Evolutionary conservation across 1,140 invertebrate species (phyloP), one percentile per base, ranked within the genome.

Genomic region (Parasteatoda tepidariorum): DNA sequence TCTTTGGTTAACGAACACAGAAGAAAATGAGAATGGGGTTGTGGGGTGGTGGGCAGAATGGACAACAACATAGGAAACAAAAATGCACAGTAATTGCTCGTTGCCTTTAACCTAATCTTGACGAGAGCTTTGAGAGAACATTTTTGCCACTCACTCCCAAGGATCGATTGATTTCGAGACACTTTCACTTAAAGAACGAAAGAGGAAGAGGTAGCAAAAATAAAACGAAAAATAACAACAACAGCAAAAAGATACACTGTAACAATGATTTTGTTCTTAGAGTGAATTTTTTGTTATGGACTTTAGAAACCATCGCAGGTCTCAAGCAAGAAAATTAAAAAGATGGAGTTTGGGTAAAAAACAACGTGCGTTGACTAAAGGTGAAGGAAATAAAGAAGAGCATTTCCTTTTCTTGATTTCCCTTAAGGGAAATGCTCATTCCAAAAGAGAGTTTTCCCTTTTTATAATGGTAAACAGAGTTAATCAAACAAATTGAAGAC

Each of bases 21-120:
- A 24, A 73, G 48, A 48, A 48, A 48, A 48, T 48, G 38, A n/a
- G 30, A 57, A 59, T 15, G 28, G 54, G 48, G n/a, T n/a, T n/a
- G n/a, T n/a, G n/a, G 15, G 11, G 55, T 48, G 18, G 30, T 7
- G n/a, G 48, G 24, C 18, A 31, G 15, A 31, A 55, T 26, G 33
- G 38, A 70, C 38, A 33, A 24, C n/a, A 22, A 31, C 55, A 75
- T 54, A 24, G 41, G 55, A 48, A 26, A 41, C 54, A 68, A 41
- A 59, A 79, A 13, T 68, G 11, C n/a, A 68, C 2, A 62, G 76
- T 79, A 79, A 79, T 79, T 79, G 76, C 76, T 79, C 76, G 76
- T 79, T 79, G 41, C 76, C 76, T 67, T 79, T 79, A 79, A 79
- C 76, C 64, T 79, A 79, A 79, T 79, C 76, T 79, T 34, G 54